Conservation (phyloP, 2,888 invertebrate genomes). For the Epicampocera succincta region DNA sequence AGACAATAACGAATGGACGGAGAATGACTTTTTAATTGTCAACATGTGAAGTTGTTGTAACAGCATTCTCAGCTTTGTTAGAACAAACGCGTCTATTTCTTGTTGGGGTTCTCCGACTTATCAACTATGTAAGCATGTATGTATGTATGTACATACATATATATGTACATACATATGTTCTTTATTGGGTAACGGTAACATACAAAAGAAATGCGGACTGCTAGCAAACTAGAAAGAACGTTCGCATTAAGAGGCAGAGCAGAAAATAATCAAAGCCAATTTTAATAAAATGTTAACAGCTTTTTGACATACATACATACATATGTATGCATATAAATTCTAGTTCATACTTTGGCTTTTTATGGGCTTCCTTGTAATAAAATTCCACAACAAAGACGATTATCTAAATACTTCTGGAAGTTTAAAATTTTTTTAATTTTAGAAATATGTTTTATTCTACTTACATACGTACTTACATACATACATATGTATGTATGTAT, state of each 20-base stretch:
- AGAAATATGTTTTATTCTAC: no score
- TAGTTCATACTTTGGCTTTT: constrained; percentile 12
- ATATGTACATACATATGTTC: constrained; percentile 62
- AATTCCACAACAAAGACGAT: background rate
- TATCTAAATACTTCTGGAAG: background rate
- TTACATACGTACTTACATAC: no score
- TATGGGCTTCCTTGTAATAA: background rate
- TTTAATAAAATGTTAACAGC: constrained; percentile 42
- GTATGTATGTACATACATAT: constrained; percentile 36
- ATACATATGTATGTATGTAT: no score
- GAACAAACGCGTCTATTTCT: background rate
- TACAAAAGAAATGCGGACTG: background rate
- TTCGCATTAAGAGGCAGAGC: constrained; percentile 14
- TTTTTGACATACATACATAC: constrained; percentile 18
- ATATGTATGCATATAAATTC: constrained; percentile 41
- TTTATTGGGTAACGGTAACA: constrained; percentile 61
- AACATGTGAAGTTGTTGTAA: constrained; percentile 4
- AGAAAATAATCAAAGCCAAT: constrained; percentile 9
- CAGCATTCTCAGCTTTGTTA: background rate
- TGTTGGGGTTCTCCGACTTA: constrained; percentile 14
- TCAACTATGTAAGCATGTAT: constrained; percentile 33
- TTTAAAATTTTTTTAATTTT: no score
- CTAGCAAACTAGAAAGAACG: constrained; percentile 21
- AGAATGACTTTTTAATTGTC: background rate
- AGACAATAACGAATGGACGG: background rate